Percentiles rank a stretch among this genome's conserved stretches.
phyloP scores from a whole-genome alignment of 1,140 invertebrate species.

The Caerostris darwini region DNA sequence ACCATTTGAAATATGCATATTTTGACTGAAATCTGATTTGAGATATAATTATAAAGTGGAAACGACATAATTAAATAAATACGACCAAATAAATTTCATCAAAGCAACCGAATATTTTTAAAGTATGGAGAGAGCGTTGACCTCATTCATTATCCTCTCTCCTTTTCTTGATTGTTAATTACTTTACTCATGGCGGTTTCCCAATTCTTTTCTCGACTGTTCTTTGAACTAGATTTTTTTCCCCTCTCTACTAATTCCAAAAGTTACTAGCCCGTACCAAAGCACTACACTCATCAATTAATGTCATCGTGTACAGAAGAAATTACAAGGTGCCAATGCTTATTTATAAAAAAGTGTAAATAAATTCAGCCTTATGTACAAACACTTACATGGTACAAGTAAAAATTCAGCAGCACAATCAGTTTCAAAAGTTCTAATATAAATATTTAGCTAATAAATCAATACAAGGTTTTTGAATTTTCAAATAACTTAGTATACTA shows the following conservation, averaged over 20 bases:
- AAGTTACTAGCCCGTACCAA: background rate
- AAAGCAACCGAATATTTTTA: background rate
- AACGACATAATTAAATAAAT: too few relatives aligned
- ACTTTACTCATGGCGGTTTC: background rate
- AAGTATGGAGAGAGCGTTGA: background rate
- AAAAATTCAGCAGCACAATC: background rate
- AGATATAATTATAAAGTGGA: too few relatives aligned
- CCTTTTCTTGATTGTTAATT: background rate
- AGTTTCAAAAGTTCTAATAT: too few relatives aligned
- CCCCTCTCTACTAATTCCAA: background rate
- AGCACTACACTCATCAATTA: background rate
- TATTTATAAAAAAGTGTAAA: background rate
- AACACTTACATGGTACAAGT: background rate
- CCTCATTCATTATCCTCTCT: background rate
- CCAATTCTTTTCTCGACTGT: background rate
- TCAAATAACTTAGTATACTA: too few relatives aligned
- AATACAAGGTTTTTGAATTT: too few relatives aligned
- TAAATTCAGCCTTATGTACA: background rate
- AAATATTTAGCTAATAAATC: too few relatives aligned
- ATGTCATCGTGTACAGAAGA: background rate
- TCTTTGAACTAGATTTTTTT: background rate
- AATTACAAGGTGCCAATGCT: background rate
- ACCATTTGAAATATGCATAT: too few relatives aligned
- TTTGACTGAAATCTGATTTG: too few relatives aligned
- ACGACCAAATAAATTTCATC: background rate